These are phyloP conservation scores for Drosophila auraria DNA, from an alignment of 1,140 invertebrate genomes.

Conservation along the genomic window DNA sequence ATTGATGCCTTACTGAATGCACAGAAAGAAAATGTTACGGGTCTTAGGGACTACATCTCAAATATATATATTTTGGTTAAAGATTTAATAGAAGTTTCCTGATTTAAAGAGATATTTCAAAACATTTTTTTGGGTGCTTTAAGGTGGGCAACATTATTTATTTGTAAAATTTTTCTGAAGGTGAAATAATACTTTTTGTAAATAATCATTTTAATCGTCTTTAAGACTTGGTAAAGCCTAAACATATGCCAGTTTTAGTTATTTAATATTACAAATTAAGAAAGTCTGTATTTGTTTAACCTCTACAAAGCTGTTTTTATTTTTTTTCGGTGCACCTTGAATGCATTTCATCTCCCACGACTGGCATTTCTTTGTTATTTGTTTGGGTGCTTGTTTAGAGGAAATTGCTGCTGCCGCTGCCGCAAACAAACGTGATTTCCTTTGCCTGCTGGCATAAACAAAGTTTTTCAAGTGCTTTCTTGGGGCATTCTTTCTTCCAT, in stretches of 20 bases:
- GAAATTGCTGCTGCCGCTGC: slow-evolving; percentile 40
- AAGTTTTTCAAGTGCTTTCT: slow-evolving; percentile 64
- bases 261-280: background rate
- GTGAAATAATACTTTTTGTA: background rate
- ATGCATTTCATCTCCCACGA: slow-evolving; percentile 35
- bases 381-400: slow-evolving; percentile 64
- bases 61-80: too few species aligned
- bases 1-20: slow-evolving; percentile 35
- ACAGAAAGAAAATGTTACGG: background rate
- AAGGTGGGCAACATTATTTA: background rate
- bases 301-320: background rate
- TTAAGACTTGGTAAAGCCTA: too few species aligned
- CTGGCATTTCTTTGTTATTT: slow-evolving; percentile 46
- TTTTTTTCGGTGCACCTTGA: slow-evolving; percentile 7
- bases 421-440: slow-evolving; percentile 50
- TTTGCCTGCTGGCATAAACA: slow-evolving; percentile 53
- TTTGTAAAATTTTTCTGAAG: background rate
- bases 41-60: too few species aligned
- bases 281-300: background rate
- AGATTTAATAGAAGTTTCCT: background rate
- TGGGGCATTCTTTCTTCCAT: slow-evolving; percentile 28
- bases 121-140: background rate
- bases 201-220: background rate
- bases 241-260: background rate
- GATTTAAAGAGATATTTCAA: background rate